Conservation (phyloP, 1,140 invertebrate species). For the Cyphomyrmex costatus region DNA sequence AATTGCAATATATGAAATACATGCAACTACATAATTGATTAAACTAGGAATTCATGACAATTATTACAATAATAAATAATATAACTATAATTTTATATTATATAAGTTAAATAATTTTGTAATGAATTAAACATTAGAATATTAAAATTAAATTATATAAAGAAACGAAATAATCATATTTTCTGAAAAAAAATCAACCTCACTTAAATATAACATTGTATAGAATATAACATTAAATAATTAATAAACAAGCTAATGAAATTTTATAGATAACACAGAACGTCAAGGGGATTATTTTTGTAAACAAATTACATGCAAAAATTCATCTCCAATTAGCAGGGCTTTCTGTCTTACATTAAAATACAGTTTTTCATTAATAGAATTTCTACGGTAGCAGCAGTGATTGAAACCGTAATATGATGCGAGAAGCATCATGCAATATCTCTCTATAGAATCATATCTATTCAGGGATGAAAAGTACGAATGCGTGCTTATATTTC, state of each 20-base stretch:
- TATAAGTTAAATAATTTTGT: not conserved
- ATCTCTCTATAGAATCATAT: not conserved
- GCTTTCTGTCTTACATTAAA: constrained; percentile 1
- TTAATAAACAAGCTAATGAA: not conserved
- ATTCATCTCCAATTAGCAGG: constrained; percentile 9
- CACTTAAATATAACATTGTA: not conserved
- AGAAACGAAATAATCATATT: constrained; percentile 11
- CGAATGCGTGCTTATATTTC: constrained; percentile 24
- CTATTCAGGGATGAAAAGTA: not conserved
- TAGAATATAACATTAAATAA: constrained; percentile 2
- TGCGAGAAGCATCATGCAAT: not conserved
- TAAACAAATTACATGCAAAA: not conserved
- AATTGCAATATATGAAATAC: not conserved
- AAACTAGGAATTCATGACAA: constrained; percentile 2
- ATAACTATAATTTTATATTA: not conserved
- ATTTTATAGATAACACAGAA: not conserved
- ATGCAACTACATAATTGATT: not conserved
- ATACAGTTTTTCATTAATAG: constrained; percentile 1
- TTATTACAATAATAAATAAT: too few relatives aligned
- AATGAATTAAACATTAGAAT: constrained; percentile 16
- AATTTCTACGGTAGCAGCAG: too few relatives aligned
- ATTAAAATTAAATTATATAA: not conserved
- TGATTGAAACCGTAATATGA: constrained; percentile 12
- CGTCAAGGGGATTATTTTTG: not conserved
- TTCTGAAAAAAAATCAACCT: not conserved